Evolutionary conservation across 2,797 vertebrate genomes (phyloP).

Genomic region (Rhynchotus rufescens): DNA sequence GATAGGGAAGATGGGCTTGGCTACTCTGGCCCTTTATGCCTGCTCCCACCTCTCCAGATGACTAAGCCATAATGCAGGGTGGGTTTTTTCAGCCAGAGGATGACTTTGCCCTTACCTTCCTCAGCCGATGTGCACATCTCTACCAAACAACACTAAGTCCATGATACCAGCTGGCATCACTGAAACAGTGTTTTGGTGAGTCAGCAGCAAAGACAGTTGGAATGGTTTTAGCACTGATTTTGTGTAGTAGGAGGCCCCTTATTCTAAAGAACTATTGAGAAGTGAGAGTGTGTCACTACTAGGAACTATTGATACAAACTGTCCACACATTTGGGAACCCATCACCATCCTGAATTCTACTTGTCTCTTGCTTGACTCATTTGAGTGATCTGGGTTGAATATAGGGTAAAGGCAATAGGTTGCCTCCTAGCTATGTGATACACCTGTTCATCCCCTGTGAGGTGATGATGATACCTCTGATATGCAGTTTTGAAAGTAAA

Average conservation of each 20-base stretch:
- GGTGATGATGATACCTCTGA: neutral
- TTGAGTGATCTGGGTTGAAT: neutral
- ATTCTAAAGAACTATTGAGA: neutral
- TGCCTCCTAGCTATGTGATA: neutral
- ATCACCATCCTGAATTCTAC: neutral
- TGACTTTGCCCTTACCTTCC: neutral
- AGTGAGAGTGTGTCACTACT: neutral
- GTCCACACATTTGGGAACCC: neutral
- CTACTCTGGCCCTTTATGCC: neutral
- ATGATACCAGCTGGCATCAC: neutral
- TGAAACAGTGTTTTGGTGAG: neutral
- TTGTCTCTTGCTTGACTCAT: neutral
- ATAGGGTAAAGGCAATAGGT: neutral
- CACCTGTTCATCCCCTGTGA: neutral
- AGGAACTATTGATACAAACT: neutral
- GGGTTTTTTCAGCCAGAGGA: neutral
- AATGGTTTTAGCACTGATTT: neutral
- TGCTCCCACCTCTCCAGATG: neutral
- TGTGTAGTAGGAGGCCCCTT: accelerated
- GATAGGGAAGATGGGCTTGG: neutral
- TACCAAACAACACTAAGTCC: neutral
- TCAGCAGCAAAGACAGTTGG: neutral
- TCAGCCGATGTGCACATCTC: neutral
- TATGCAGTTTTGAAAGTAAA: neutral
- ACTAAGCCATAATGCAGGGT: neutral